Base-by-base conservation (phyloP, 1,140 invertebrate species). In the Patella vulgata region DNA sequence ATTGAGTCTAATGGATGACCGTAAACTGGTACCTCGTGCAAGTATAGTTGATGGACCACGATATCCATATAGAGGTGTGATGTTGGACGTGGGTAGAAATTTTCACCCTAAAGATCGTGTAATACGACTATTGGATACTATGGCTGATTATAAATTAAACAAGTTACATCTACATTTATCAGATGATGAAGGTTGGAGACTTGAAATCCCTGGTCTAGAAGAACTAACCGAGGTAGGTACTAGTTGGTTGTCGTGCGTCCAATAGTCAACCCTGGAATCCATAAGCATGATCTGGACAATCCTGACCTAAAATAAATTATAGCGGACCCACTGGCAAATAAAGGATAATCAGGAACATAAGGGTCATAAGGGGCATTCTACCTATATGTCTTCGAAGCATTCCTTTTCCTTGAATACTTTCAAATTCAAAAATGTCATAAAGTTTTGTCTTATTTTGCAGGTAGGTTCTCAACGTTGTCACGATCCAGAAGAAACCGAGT, bases 151-250 rank as follows among this genome's bases (percentile, higher is more conserved):
- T 63, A 83, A 82, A 53, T 53, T 82, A 42, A 82, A 82, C 59
- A 71, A 65, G 25, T 68, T 83, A 27, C 81, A 83, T 52, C 68
- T 81, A n/a, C 81, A 82, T 52, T 60, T 83, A n/a, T 68, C 73
- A 9, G 81, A 83, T 56, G 81, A 83, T 56, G 78, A 83, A 50
- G 80, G 78, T 0, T 82, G 79, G 79, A 56, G 80, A 25, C 51
- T 83, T 5, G 74, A 80, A 51, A 82, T 81, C 27, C 73, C 73
- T 0, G 75, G 69, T 11, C 58, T 80, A 3, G 70, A 70, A 9
- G 79, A 82, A 62, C 68, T 82, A 12, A 82, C 78, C n/a, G 43
- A 73, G 66, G 80, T 82, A 40, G n/a, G n/a, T n/a, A n/a, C n/a
- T n/a, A n/a, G 12, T 19, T 59, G 11, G 8, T 3, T 8, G 60